Percentiles rank a stretch among this genome's conserved stretches.
These are phyloP conservation scores for Natator depressus DNA, from an alignment of 2,113 vertebrate genomes.

Conservation along the genomic window DNA sequence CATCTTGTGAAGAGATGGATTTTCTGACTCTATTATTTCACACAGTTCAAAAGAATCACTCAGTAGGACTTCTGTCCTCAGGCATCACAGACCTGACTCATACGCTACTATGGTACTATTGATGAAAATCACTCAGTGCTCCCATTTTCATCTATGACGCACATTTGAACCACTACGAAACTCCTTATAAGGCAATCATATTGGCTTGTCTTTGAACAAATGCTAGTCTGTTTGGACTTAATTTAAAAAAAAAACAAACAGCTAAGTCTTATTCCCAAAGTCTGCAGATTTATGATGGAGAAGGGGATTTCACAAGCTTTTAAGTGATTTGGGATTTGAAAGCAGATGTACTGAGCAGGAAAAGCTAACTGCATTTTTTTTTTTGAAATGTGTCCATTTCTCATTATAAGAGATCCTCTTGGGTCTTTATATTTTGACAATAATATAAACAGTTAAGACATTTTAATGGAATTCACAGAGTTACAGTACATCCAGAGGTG, in stretches of 20 bases:
- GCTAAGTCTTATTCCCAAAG: conserved; percentile 1
- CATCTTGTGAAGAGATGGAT: fast-evolving
- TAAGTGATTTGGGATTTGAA: not conserved
- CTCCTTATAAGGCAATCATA: conserved; percentile 58
- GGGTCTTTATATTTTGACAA: not conserved
- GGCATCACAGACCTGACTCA: conserved; percentile 46
- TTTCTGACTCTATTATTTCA: not conserved
- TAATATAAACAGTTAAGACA: not conserved
- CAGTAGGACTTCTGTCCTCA: not conserved
- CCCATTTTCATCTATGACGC: conserved; percentile 29
- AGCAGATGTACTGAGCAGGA: not conserved
- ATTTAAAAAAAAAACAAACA: not conserved
- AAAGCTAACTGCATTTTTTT: not conserved
- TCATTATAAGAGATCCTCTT: not conserved
- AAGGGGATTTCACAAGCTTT: not conserved
- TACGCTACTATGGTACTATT: not conserved
- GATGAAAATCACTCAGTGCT: not conserved
- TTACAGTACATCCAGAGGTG: not conserved
- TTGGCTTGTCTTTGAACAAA: not conserved
- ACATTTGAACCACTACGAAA: conserved; percentile 1
- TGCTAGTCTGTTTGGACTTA: not conserved
- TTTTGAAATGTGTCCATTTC: not conserved
- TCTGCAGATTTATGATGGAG: not conserved
- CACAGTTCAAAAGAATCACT: not conserved
- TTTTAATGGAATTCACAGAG: not conserved